Percentiles rank a stretch among this genome's conserved stretches.
Conservation (phyloP, 2,113 vertebrate genomes). For the Microcebus lehilahytsara region DNA sequence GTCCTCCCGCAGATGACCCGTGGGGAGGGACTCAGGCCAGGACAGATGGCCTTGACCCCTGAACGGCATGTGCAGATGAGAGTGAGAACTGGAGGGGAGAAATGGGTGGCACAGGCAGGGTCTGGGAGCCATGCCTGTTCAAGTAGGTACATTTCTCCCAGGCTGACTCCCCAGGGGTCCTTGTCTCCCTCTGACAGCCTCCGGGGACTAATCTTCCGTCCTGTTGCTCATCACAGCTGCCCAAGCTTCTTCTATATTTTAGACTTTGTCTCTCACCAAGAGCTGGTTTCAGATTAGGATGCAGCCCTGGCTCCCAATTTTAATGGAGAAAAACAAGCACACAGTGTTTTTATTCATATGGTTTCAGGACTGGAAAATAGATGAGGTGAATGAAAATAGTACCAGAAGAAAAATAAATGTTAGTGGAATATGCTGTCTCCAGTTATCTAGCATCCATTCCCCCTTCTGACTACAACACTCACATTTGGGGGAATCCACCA, state of each 20-base stretch:
- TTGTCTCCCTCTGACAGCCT: not conserved
- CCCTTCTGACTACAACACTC: not conserved
- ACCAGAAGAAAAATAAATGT: not conserved
- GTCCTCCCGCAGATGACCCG: slow-evolving; percentile 65
- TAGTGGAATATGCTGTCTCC: not conserved
- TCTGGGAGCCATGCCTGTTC: not conserved
- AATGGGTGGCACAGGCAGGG: fast-evolving
- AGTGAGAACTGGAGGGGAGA: not conserved
- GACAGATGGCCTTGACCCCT: slow-evolving; percentile 4
- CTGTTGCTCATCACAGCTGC: not conserved
- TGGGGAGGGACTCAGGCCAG: slow-evolving; percentile 51
- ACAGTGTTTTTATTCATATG: not conserved
- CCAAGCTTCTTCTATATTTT: not conserved
- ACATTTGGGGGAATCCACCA: not conserved
- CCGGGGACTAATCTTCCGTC: not conserved
- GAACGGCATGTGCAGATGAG: not conserved
- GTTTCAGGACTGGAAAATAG: not conserved
- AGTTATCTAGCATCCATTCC: not conserved
- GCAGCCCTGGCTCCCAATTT: not conserved
- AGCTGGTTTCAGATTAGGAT: not conserved
- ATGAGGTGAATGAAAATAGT: not conserved
- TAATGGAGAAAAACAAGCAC: not conserved
- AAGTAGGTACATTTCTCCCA: not conserved
- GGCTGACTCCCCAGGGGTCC: not conserved
- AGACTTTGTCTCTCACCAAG: not conserved